Conservation (phyloP, 2,888 invertebrate species). For the Podabrus alpinus region DNA sequence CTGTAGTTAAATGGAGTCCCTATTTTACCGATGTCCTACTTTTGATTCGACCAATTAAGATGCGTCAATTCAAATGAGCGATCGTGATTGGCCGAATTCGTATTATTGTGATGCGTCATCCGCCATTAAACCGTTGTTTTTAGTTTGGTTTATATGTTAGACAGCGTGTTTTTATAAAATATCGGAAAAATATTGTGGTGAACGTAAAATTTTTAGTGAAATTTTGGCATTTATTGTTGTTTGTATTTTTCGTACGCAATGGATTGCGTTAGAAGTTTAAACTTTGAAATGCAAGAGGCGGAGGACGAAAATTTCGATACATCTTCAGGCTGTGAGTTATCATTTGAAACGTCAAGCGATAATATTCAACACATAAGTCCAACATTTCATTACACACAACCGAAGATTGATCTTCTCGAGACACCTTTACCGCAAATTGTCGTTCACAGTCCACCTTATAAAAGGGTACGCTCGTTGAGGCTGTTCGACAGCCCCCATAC, state of each 20-base stretch:
- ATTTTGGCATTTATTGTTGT: not conserved
- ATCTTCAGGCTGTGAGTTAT: constrained; percentile 66
- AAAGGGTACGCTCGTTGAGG: constrained; percentile 63
- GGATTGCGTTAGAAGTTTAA: constrained; percentile 40
- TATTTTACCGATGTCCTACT: not conserved
- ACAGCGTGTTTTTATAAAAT: constrained; percentile 15
- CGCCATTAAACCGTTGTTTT: constrained; percentile 35
- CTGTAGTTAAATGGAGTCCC: not conserved
- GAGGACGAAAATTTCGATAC: constrained; percentile 49
- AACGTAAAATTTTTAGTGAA: not conserved
- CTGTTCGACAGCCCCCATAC: constrained; percentile 85
- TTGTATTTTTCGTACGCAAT: constrained; percentile 28
- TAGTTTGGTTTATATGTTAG: constrained; percentile 2
- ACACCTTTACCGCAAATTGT: constrained; percentile 14
- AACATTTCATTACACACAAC: constrained; percentile 59
- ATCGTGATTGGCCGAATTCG: constrained; percentile 44
- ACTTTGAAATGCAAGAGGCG: constrained; percentile 41
- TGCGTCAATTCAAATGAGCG: constrained; percentile 7
- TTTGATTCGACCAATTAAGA: constrained; percentile 27
- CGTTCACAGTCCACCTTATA: constrained; percentile 62
- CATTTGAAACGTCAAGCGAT: constrained; percentile 66
- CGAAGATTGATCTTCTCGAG: constrained; percentile 54
- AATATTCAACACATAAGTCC: constrained; percentile 53
- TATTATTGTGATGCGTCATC: constrained; percentile 40
- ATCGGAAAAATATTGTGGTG: not conserved